Evolutionary conservation across 2,797 vertebrate species (phyloP).

Genomic region (Adrianichthys oophorus): DNA sequence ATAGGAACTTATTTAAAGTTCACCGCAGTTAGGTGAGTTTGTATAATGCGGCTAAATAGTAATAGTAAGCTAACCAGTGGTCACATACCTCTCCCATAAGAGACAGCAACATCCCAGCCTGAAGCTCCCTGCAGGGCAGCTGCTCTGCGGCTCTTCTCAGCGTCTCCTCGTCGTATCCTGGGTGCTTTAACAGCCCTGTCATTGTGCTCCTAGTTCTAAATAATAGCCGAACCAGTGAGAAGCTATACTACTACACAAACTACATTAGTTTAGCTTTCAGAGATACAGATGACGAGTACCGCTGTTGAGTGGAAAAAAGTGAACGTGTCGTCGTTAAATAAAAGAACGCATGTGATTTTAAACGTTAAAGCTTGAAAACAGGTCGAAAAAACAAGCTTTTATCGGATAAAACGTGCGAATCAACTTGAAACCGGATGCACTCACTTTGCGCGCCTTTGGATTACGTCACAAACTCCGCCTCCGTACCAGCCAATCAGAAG

Average conservation of each 20-base stretch:
- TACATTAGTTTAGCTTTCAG: conserved; percentile 13
- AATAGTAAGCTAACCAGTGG: too few relatives aligned
- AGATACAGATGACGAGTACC: neutral
- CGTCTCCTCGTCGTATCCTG: conserved; percentile 74
- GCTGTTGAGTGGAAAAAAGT: neutral
- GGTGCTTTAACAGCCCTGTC: conserved; percentile 68
- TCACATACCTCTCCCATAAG: conserved; percentile 89
- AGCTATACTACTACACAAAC: neutral
- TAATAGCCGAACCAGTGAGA: neutral
- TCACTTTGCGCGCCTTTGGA: conserved; percentile 50
- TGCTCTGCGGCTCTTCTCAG: conserved; percentile 71
- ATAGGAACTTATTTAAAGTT: too few relatives aligned
- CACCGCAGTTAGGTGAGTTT: too few relatives aligned
- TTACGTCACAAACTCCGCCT: conserved; percentile 21
- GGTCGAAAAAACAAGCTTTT: neutral
- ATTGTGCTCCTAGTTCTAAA: conserved; percentile 40
- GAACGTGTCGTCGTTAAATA: neutral
- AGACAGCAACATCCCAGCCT: conserved; percentile 81
- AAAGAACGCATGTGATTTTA: neutral
- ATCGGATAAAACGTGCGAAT: neutral
- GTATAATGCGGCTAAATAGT: too few relatives aligned
- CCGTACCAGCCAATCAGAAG: conserved; percentile 44
- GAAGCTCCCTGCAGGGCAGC: conserved; percentile 86
- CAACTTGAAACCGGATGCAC: neutral
- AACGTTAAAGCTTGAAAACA: neutral